A percentile compares a stretch with the other conserved stretches of the same genome.
phyloP scores from a whole-genome alignment of 2,113 vertebrate genomes.

The Anhinga rufa region DNA sequence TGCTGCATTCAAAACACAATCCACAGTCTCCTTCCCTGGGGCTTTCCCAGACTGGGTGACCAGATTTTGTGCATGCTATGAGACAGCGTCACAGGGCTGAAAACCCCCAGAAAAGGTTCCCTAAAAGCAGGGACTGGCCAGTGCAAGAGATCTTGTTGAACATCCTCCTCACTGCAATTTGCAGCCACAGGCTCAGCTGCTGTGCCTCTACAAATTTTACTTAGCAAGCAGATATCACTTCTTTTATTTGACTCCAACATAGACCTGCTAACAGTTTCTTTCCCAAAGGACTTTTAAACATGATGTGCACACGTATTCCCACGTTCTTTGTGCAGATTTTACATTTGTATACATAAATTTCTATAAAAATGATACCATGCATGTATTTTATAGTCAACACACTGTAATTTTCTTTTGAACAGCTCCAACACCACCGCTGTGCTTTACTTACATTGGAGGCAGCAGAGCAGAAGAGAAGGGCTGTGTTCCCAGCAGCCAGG shows the following conservation, averaged over 20 bases:
- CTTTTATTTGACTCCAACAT: neutral
- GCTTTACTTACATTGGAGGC: neutral
- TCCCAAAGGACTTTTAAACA: neutral
- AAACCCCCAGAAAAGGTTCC: neutral
- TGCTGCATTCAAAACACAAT: neutral
- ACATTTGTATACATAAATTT: neutral
- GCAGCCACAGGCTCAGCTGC: neutral
- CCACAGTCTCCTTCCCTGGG: neutral
- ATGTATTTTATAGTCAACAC: rapidly evolving
- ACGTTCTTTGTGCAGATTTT: neutral
- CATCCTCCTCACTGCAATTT: neutral
- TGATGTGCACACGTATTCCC: neutral
- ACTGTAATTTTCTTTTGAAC: neutral
- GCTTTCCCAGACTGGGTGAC: neutral
- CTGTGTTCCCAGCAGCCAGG: neutral
- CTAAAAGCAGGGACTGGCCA: neutral
- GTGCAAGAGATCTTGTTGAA: neutral
- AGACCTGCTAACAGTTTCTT: neutral
- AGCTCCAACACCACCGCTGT: rapidly evolving
- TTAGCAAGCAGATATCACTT: neutral
- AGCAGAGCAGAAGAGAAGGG: neutral
- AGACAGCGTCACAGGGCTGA: neutral
- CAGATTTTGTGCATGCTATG: neutral
- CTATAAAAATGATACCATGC: neutral
- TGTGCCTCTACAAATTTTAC: neutral